Base-by-base conservation (phyloP, 2,888 invertebrate species). In the Tenthredo amoena region DNA sequence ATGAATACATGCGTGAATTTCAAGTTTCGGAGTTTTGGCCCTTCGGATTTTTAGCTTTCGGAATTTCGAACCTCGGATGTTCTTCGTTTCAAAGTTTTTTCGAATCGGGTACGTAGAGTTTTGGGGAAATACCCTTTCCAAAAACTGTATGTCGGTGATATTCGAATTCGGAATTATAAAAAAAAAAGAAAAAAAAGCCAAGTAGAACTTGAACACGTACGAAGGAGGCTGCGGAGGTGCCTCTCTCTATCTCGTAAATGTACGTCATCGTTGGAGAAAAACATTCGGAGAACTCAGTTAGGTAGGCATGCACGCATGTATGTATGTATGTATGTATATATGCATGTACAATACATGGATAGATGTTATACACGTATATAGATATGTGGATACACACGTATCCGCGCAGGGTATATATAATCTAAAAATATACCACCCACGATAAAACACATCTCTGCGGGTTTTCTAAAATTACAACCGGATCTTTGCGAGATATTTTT, bases 401-500 rank as follows among this genome's bases (percentile, higher is more conserved):
- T 76, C 15, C 43, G 47, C 18, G 15, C n/a, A 50, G 10, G n/a
- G 21, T 31, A 50, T 43, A 50, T 74, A 40, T 74, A 74, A 40
- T 77, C 81, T 81, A 81, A 62, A 81, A 81, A 81, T 81, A 81
- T 12, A 55, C 47, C 81, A 81, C 81, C 81, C 62, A 81, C 81
- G 81, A 81, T 81, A 81, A 81, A 81, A 62, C 81, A 62, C 81
- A 81, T 81, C 81, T 40, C 43, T 77, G 81, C 40, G 40, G 62
- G 37, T 21, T 81, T 58, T 81, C 81, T 81, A 81, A 81, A 81
- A 81, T 81, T 81, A 81, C 58, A 81, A 81, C 81, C 81, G 81
- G 81, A 81, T 81, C 62, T 81, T 43, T 40, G 62, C 62, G 65
- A 65, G 31, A 65, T 62, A 62, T 62, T 62, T 77, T 50, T 55